Evolutionary conservation across 2,888 invertebrate species (phyloP), one percentile per base, ranked within the genome.

Genomic region (Temnothorax ravouxi): DNA sequence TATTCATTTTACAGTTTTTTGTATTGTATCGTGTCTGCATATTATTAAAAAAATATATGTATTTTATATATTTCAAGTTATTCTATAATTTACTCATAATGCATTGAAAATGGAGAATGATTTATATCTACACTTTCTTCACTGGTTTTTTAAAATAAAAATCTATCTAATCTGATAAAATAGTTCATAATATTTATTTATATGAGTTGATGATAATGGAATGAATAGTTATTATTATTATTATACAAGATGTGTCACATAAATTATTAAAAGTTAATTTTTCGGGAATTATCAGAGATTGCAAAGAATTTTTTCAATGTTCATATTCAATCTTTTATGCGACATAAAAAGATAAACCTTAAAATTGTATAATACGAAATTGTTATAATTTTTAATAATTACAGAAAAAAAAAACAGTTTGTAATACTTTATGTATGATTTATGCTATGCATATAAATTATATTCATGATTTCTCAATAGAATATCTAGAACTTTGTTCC

Each of bases 171-270:
- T 67, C 3, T 25, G 6, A 25, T 66, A 50, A 76, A 64, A 38
- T 76, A 75, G 3, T 41, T 67, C 13, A 69, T 79, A 79, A 64
- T 76, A 76, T 18, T 76, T 76, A 64, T 67, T 67, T 18, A 47
- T 41, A 54, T 18, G 29, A 0, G 1, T n/a, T 69, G 21, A 54
- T 54, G 25, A 18, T 54, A 50, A 54, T 54, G 52, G 41, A 66
- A 77, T 66, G n/a, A 79, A 56, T 59, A 13, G 5, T 71, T 25
- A 56, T 15, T 56, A 71, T 13, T 56, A 69, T 8, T 79, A 44
- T 69, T n/a, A 71, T 71, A 76, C 25, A 71, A n/a, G 13, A 59
- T 69, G 13, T 52, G 38, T 71, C 21, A 54, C 38, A 71, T 52
- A 34, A 34, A 34, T 18, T 50, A 38, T 71, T 69, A 71, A 15